Evolutionary conservation across 2,888 invertebrate genomes (phyloP).

Genomic region (Ophonus ardosiacus): DNA sequence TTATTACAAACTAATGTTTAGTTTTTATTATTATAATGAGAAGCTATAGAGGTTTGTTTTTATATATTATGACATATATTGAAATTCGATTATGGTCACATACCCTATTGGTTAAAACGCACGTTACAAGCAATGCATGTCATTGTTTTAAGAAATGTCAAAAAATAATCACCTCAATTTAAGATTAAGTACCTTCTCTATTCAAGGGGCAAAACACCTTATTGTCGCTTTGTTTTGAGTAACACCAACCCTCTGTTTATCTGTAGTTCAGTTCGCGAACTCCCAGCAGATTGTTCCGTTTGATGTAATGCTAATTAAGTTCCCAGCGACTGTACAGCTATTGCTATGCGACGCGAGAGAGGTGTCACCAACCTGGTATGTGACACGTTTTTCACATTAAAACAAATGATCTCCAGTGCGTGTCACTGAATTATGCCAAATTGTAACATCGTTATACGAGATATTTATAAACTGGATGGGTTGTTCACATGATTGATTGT

Average conservation of each 20-base stretch:
- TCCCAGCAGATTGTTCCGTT: background rate
- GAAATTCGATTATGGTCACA: no score
- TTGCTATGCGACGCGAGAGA: background rate
- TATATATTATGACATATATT: no score
- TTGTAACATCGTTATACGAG: background rate
- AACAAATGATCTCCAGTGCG: constrained; percentile 7
- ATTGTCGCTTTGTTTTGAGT: background rate
- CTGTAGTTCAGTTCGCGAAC: background rate
- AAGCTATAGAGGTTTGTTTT: no score
- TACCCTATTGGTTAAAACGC: no score
- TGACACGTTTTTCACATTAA: constrained; percentile 25
- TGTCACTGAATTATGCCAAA: constrained; percentile 14
- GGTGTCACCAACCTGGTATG: background rate
- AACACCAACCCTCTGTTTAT: background rate
- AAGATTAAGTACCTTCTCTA: no score
- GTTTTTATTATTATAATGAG: no score
- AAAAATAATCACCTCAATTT: no score
- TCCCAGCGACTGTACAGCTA: background rate
- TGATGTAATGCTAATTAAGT: background rate
- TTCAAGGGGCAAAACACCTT: no score
- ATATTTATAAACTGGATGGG: background rate
- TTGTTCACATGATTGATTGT: background rate
- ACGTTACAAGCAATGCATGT: no score
- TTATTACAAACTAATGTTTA: no score
- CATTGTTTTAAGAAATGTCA: no score